Evolutionary conservation across 2,797 vertebrate species (phyloP), one percentile per base, ranked within the genome.

Genomic region (Enteromius mattozi): DNA sequence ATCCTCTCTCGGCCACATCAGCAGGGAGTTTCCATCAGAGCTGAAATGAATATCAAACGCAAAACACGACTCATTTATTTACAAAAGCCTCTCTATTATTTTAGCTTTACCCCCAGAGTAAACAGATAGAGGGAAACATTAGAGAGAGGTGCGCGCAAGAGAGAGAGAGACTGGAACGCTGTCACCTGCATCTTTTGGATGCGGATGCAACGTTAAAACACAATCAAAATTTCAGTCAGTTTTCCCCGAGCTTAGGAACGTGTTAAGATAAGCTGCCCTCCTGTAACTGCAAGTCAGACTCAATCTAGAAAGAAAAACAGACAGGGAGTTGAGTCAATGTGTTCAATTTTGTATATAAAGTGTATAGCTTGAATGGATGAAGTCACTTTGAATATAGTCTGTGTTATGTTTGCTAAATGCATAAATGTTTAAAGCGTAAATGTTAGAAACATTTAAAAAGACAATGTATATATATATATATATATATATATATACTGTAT

Each of bases 11-110:
- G 47, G 45, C 19, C n/a, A 5, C 37, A 56, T 63, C 84, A 71
- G 72, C 6, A 4, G 54, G 54, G 66, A 78, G n/a, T 19, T 78
- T 68, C n/a, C 12, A 51, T 47, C 63, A 19, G 35, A 75, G 72
- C 37, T 13, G 40, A 85, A 72, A 65, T 17, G 30, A 72, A 78
- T 86, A 82, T 78, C 75, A 86, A 82, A 78, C 42, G 68, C 69
- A 33, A 79, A 79, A 54, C 74, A 72, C 35, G 19, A 72, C 24
- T 86, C 24, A 51, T 71, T 82, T 72, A 78, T 65, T 63, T 66
- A 47, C 80, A 70, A 76, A 82, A 78, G 61, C 24, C 54, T 79
- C 19, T 65, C 66, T 65, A 78, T 86, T 82, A 72, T 79, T 86
- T 70, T 66, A 71, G 30, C 75, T 82, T 65, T 27, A 66, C 35